Base-by-base conservation (phyloP, 2,113 vertebrate genomes). In the Mandrillus leucophaeus region DNA sequence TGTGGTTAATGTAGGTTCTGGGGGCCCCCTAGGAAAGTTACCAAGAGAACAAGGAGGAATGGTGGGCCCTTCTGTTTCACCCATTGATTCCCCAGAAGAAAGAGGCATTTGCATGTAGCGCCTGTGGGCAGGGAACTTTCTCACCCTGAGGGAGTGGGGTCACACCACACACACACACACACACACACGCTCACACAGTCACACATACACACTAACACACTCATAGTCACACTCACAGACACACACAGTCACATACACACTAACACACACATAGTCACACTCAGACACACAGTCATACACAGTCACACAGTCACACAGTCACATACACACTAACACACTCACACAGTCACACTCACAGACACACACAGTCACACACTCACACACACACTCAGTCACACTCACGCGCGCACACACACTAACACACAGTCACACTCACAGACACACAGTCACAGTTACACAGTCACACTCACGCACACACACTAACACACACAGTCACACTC, bases 311-410 rank as follows among this genome's bases (percentile, higher is more conserved):
- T 38, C 50, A 14, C 50, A 50, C 48, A 50, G 12, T 50, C 48
- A 50, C 2, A 48, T 13, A 50, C 45, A 45, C 45, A 43, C 6
- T 38, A 2, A 45, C 43, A 45, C 45, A 2, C 8, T 45, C 8
- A 45, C 45, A 48, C 2, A 48, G 48, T 48, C 61, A 57, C 38
- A 48, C 17, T 50, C 0, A 1, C 4, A 48, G 16, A 14, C 17
- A 0, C 3, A 14, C 17, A 0, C 3, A 61, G 23, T 8, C 61
- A 57, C 38, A 48, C 17, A 6, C 4, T 50, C 0, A 1, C 4
- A 48, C 16, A 14, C 17, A 0, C 4, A 22, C 40, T 40, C 3
- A 61, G 23, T 8, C 68, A 22, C 48, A 23, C 57, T 6, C 43
- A 6, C 1, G 40, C 40, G 5, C 40, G 5, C 40, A 43, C 40